These are phyloP conservation scores for Megastigmus dorsalis DNA, from an alignment of 2,888 invertebrate species.

Conservation along the genomic window DNA sequence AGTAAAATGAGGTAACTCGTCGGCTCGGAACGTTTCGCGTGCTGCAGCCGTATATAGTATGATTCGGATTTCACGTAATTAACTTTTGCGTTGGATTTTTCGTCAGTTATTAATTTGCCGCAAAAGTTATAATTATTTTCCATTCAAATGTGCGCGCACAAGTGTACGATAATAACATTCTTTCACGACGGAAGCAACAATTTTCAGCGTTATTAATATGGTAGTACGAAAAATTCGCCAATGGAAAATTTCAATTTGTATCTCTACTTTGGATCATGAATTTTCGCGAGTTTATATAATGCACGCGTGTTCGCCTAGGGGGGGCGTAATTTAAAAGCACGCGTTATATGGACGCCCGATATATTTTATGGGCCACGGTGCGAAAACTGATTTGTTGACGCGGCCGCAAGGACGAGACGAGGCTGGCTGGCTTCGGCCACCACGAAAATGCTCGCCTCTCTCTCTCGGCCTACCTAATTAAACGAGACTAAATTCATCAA, in stretches of 20 bases:
- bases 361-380: slow-evolving; percentile 7
- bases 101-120: too few species aligned
- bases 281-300: neutral
- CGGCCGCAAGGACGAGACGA: neutral
- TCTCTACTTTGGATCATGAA: neutral
- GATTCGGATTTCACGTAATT: too few species aligned
- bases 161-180: too few species aligned
- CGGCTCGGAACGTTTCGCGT: too few species aligned
- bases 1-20: too few species aligned
- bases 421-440: neutral
- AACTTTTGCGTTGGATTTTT: too few species aligned
- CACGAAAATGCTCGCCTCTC: slow-evolving; percentile 65
- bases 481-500: slow-evolving; percentile 68
- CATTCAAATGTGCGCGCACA: too few species aligned
- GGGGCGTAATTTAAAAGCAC: slow-evolving; percentile 25
- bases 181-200: neutral
- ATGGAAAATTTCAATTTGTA: slow-evolving; percentile 3
- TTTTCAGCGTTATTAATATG: neutral
- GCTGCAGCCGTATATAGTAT: too few species aligned
- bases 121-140: too few species aligned
- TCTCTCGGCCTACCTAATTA: too few species aligned
- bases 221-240: neutral
- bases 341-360: too few species aligned
- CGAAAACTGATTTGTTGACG: slow-evolving; percentile 3
- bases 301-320: too few species aligned